Evolutionary conservation across 2,797 vertebrate genomes (phyloP).

Genomic region (Centropyge bicolor): DNA sequence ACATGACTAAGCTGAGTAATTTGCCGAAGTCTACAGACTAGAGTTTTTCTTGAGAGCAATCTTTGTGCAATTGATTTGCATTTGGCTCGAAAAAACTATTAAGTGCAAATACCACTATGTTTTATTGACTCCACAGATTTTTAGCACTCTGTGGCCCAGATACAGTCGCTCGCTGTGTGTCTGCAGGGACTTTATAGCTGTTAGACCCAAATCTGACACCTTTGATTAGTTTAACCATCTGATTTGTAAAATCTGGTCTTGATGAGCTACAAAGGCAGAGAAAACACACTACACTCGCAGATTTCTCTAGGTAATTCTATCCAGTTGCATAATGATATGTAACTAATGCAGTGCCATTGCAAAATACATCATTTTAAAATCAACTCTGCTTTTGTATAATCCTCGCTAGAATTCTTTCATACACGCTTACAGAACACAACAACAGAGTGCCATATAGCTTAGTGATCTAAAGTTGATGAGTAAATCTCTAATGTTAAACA

Average conservation of each 20-base stretch:
- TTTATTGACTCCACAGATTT: constrained; percentile 58
- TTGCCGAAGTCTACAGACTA: constrained; percentile 5
- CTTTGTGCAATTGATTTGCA: constrained; percentile 44
- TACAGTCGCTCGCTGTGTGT: constrained; percentile 16
- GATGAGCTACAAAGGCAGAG: constrained; percentile 34
- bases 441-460: background rate
- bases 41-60: constrained; percentile 38
- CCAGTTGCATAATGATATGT: constrained; percentile 20
- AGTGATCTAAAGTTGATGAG: background rate
- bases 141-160: constrained; percentile 28
- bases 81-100: constrained; percentile 27
- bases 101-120: constrained; percentile 21
- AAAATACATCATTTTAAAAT: constrained; percentile 1
- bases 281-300: constrained; percentile 17
- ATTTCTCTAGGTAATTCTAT: constrained; percentile 9
- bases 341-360: constrained; percentile 1
- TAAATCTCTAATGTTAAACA: background rate
- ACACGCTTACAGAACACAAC: background rate
- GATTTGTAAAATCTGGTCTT: constrained; percentile 50
- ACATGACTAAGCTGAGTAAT: constrained; percentile 32
- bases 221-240: constrained; percentile 58
- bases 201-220: constrained; percentile 59
- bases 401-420: background rate
- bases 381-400: background rate
- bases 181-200: constrained; percentile 37